Evolutionary conservation across 2,113 vertebrate genomes (phyloP).

Genomic region (Oreocharis arfaki): DNA sequence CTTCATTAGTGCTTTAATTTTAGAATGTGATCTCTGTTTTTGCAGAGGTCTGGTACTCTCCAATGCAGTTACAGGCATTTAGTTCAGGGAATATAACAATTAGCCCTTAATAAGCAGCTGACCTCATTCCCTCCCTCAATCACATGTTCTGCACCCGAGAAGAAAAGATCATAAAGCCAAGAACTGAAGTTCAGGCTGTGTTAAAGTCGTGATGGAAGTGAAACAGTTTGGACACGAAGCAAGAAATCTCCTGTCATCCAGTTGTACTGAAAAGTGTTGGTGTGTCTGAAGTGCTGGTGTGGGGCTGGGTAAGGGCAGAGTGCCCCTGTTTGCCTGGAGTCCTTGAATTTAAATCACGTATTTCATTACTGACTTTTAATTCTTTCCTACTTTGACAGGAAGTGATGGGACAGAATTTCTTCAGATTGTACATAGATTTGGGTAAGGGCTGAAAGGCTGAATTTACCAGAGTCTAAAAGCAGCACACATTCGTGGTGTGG

Average conservation of each 20-base stretch:
- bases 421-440: neutral
- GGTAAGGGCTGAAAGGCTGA: neutral
- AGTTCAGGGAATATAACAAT: neutral
- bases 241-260: neutral
- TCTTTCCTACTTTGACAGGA: neutral
- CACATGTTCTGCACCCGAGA: neutral
- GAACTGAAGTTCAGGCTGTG: neutral
- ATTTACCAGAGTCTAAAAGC: neutral
- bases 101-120: neutral
- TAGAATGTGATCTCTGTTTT: neutral
- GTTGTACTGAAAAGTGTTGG: accelerated
- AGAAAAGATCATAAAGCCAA: neutral
- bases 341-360: neutral
- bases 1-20: slow-evolving; percentile 15
- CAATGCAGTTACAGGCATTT: neutral
- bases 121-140: neutral
- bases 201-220: neutral
- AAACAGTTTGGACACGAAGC: neutral
- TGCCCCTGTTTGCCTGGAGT: neutral
- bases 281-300: neutral
- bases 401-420: neutral
- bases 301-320: neutral
- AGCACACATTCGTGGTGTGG: accelerated
- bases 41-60: neutral
- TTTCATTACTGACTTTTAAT: neutral